Base-by-base conservation (phyloP, 2,113 vertebrate genomes). In the Myxocyprinus asiaticus region DNA sequence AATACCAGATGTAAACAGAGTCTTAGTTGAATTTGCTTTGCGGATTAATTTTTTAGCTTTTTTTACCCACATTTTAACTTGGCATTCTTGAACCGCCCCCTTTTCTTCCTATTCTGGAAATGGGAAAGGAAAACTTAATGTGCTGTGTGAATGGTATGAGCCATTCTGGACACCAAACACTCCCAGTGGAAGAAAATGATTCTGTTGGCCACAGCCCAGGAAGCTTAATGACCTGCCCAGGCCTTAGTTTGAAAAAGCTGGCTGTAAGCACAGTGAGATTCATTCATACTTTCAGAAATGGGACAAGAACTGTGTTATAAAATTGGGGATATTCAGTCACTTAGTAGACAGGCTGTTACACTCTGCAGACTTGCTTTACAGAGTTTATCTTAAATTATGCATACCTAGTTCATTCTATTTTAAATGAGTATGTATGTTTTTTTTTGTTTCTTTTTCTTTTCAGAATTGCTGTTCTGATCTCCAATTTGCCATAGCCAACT, bases 71-170 rank as follows among this genome's bases (percentile, higher is more conserved):
- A 56, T 48, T 71, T 50, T 50, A 22, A 10, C 15, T 22, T 59
- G 42, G 1, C 43, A 47, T 73, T 73, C 15, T 14, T 58, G 3
- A 58, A n/a, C 14, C 44, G 4, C 7, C 9, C 7, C 9, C 14
- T 10, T 71, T 71, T 71, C 15, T 63, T 74, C 71, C 70, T 71
- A 15, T 45, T 50, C 70, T 67, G 53, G 53, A 67, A 73, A 15
- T 14, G 14, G 33, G 45, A 42, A 55, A 51, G 33, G 4, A 48
- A 6, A 43, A 50, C 51, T 80, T 80, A 51, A 62, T 74, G 70
- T 58, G 53, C 12, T 43, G 47, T 42, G 68, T 55, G 9, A 63
- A 71, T 17, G 17, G 53, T 42, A 51, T 3, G 9, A 22, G 59
- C 67, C n/a, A 0, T 42, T 55, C 42, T 73, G 50, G 61, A 47